Base-by-base conservation (phyloP, 1,140 invertebrate species). In the Odontomachus brunneus region DNA sequence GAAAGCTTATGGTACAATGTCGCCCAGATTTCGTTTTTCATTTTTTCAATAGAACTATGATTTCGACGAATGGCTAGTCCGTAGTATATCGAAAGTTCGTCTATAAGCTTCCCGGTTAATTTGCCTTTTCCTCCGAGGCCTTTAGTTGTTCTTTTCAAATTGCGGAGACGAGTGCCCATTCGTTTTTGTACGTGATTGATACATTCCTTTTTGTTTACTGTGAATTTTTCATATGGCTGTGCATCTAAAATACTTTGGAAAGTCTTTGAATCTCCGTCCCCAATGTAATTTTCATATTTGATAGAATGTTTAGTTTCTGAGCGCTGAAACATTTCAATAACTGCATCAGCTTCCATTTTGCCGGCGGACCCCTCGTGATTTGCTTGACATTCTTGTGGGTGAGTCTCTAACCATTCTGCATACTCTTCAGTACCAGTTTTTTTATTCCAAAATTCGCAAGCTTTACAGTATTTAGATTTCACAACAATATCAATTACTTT, bases 291-390 rank as follows among this genome's bases (percentile, higher is more conserved):
- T 22, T 9, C 12, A 24, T 69, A 69, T 24, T 69, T 69, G 3
- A 24, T 49, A 3, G 11, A 12, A 22, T 51, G 19, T 69, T 22
- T 12, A 2, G 19, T 3, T 24, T 49, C 24, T 2, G 66, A 51
- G 2, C 66, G 17, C 4, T 0, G 4, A 12, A 69, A 69, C 66
- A 51, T 69, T 26, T 51, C 66, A 1, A 26, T 7, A 4, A 69
- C 48, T 19, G 38, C 44, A n/a, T 69, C 66, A 5, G 24, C 44
- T 49, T 67, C 65, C 65, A 48, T 49, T n/a, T 67, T 67, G n/a
- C 65, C 65, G 1, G 33, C 63, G 3, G 63, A 66, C 44, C 63
- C 63, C 3, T 66, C 29, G 38, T 66, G 63, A 24, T 51, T 69
- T 48, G 17, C 38, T 51, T 69, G 44, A 22, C 66, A 69, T 51